Conservation (phyloP, 2,888 invertebrate species). For the Crematogaster levior region DNA sequence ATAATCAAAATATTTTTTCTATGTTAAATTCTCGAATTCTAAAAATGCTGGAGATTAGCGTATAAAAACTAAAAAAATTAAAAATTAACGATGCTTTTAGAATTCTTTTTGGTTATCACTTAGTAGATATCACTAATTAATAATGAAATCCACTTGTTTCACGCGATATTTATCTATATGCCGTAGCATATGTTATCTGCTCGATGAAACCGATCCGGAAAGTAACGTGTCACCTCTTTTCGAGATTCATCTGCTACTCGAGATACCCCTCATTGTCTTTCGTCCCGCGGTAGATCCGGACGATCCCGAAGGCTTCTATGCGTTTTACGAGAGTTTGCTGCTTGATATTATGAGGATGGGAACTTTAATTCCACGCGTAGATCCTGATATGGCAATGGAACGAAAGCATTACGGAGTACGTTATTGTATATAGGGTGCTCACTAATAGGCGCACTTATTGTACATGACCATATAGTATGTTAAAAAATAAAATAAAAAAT, state of each 20-base stretch:
- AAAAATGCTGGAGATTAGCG: neutral
- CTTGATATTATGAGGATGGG: constrained; percentile 93
- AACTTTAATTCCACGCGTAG: constrained; percentile 89
- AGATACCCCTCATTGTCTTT: constrained; percentile 91
- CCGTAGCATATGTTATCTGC: constrained; percentile 87
- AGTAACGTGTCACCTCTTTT: constrained; percentile 90
- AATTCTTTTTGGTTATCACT: neutral
- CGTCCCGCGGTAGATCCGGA: constrained; percentile 91
- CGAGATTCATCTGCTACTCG: constrained; percentile 91
- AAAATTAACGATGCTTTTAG: neutral
- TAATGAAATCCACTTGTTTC: neutral
- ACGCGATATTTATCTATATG: neutral
- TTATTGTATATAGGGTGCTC: constrained; percentile 10
- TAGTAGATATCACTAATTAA: neutral
- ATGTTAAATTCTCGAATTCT: neutral
- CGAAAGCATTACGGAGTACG: constrained; percentile 81
- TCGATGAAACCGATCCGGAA: constrained; percentile 88
- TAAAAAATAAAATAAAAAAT: neutral
- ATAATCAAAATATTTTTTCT: neutral
- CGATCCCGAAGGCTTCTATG: constrained; percentile 89
- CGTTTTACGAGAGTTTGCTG: constrained; percentile 90
- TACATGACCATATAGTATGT: neutral
- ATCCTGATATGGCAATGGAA: constrained; percentile 74
- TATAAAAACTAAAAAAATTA: neutral
- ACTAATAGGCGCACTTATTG: constrained; percentile 21